phyloP scores from a whole-genome alignment of 2,113 vertebrate species.

The Danio rerio region GRCz12tu NC_133191.1:39163001-39163500 shows the following conservation, averaged over 20 bases:
- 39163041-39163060: background rate
- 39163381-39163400: constrained; percentile 40
- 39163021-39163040: background rate
- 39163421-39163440: background rate
- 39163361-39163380: constrained; percentile 55
- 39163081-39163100: background rate
- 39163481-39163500: background rate
- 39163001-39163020: background rate
- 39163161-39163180: background rate
- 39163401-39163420: background rate
- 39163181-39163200: background rate
- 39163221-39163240: background rate
- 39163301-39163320: background rate
- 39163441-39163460: background rate
- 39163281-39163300: background rate
- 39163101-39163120: background rate
- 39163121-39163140: background rate
- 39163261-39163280: background rate
- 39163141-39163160: background rate
- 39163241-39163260: background rate
- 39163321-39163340: background rate
- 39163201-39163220: background rate
- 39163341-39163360: constrained; percentile 13
- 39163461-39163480: constrained; percentile 14
- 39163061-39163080: too few relatives aligned